Base-by-base conservation (phyloP, 2,113 vertebrate genomes). In the Macroglossus sobrinus region DNA sequence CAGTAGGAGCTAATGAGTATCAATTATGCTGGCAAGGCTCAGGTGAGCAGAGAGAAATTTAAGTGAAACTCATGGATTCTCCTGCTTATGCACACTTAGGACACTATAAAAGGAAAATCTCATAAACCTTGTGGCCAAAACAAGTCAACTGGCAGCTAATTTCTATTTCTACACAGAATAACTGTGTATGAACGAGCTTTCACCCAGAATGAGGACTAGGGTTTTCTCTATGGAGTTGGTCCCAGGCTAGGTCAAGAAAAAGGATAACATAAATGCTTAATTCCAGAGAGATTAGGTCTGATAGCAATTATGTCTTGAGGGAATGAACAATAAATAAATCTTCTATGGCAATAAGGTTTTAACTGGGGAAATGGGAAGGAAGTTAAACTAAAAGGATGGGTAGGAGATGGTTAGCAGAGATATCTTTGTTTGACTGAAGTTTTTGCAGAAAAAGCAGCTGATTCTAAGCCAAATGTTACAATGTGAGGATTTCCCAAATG, bases 21-120 rank as follows among this genome's bases (percentile, higher is more conserved):
- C 33, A 76, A 19, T 33, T 84, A 76, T 59, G 33, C 33, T 84
- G 33, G 24, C 33, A 66, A 66, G 30, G 35, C 30, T 89, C 38
- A 97, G 93, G 94, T 93, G 64, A 96, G 82, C 93, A 97, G 95
- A 96, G 66, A 38, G 95, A 84, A 96, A 97, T 82, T 66, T 94
- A 53, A 79, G 59, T 91, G n/a, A 68, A 84, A 69, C 47, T 66
- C 24, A 64, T 61, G 18, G 33, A 68, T 76, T 24, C n/a, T 24
- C 75, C 24, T 78, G 53, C n/a, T 63, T 66, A 81, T 24, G 33
- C 3, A 53, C 16, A 76, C 69, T 84, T 68, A 84, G 21, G 33
- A 84, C 30, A 63, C 28, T 78, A 43, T 68, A 53, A 89, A 63
- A 89, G 84, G 15, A 78, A 69, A 16, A 69, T 75, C 8, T 61